phyloP scores from a whole-genome alignment of 2,113 vertebrate genomes.

The Colius striatus region DNA sequence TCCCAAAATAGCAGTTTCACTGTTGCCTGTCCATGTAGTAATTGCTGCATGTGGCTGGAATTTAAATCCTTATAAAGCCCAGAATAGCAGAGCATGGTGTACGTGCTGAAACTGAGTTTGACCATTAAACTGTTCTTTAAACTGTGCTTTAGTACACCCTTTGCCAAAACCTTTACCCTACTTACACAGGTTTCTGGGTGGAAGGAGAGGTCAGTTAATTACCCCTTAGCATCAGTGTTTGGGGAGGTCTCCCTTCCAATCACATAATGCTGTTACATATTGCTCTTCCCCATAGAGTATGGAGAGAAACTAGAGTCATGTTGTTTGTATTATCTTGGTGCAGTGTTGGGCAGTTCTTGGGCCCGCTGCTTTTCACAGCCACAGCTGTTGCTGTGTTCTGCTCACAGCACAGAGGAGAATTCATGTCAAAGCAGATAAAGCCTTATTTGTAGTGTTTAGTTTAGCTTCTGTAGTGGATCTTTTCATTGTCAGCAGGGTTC shows the following conservation, averaged over 20 bases:
- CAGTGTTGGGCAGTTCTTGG: not conserved
- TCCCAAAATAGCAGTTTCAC: not conserved
- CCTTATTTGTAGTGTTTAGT: not conserved
- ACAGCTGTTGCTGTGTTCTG: not conserved
- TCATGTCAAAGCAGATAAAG: not conserved
- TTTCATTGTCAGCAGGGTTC: not conserved
- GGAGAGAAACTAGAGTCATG: not conserved
- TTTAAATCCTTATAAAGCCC: not conserved
- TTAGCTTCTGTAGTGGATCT: not conserved
- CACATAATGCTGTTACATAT: not conserved
- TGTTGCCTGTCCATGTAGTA: not conserved
- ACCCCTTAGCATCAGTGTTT: not conserved
- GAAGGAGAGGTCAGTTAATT: not conserved
- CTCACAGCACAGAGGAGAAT: not conserved
- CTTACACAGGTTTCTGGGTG: not conserved
- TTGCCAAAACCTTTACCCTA: not conserved
- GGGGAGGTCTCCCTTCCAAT: not conserved
- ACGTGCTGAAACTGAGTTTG: not conserved
- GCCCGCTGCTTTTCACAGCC: not conserved
- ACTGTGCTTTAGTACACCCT: not conserved
- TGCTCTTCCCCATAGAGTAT: not conserved
- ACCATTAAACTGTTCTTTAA: not conserved
- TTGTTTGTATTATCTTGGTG: not conserved
- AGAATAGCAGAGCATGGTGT: not conserved
- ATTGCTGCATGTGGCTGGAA: not conserved